Evolutionary conservation across 2,113 vertebrate genomes (phyloP).

Genomic region (Burhinus bistriatus): DNA sequence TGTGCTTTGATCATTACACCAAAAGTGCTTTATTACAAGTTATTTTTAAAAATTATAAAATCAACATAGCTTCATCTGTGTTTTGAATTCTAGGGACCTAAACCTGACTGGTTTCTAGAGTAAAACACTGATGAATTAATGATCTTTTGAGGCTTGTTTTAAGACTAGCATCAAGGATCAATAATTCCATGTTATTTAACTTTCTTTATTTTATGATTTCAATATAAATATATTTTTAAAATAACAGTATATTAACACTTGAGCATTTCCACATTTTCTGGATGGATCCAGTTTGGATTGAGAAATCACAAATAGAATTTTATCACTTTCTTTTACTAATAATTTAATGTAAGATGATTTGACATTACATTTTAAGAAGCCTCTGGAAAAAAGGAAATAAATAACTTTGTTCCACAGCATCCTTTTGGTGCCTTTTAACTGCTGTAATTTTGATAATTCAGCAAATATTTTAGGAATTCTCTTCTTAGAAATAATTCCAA

Average conservation of each 20-base stretch:
- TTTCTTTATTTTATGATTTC: neutral
- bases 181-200: neutral
- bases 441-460: neutral
- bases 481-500: slow-evolving; percentile 23
- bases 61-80: neutral
- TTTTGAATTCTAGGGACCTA: neutral
- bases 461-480: slow-evolving; percentile 27
- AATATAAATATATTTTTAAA: neutral
- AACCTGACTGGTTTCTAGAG: neutral
- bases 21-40: neutral
- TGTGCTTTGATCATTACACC: neutral
- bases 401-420: neutral
- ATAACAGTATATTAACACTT: neutral
- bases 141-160: neutral
- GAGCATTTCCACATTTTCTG: neutral
- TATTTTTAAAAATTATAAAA: neutral
- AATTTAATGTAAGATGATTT: neutral
- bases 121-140: neutral
- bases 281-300: neutral
- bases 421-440: neutral
- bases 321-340: neutral
- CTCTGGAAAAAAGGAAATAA: neutral
- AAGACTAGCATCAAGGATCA: neutral
- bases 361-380: neutral
- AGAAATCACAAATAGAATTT: neutral